Evolutionary conservation across 2,888 invertebrate genomes (phyloP).

Genomic region (Blastobasis adustella): DNA sequence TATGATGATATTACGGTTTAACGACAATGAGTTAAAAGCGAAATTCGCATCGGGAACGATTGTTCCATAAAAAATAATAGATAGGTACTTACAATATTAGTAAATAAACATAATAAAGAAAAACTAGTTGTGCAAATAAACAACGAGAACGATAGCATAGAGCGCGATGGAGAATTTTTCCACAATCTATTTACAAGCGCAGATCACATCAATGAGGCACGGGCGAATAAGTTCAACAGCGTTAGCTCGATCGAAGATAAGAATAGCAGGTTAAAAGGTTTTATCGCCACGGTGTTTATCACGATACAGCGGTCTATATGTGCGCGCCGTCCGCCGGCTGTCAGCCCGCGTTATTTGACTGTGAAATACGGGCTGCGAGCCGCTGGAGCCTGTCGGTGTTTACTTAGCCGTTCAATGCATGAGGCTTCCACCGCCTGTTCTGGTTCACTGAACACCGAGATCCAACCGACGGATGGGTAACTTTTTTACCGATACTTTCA

Average conservation of each 20-base stretch:
- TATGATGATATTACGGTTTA: no score
- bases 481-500: constrained; percentile 39
- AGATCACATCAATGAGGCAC: no score
- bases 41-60: no score
- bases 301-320: neutral
- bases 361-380: constrained; percentile 1
- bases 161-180: no score
- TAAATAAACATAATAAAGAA: no score
- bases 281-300: neutral
- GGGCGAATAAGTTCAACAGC: no score
- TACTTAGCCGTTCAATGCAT: constrained; percentile 31
- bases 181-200: no score
- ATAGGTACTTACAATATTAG: no score
- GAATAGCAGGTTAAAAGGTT: neutral
- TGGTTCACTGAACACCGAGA: constrained; percentile 49
- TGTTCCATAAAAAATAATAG: no score
- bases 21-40: no score
- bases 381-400: constrained; percentile 26
- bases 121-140: no score
- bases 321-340: neutral
- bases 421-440: constrained; percentile 30
- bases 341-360: constrained; percentile 4
- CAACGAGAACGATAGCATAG: no score
- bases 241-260: neutral
- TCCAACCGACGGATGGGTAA: constrained; percentile 34